Evolutionary conservation across 2,797 vertebrate genomes (phyloP), one percentile per base, ranked within the genome.

Genomic region (Arctocebus calabarensis): DNA sequence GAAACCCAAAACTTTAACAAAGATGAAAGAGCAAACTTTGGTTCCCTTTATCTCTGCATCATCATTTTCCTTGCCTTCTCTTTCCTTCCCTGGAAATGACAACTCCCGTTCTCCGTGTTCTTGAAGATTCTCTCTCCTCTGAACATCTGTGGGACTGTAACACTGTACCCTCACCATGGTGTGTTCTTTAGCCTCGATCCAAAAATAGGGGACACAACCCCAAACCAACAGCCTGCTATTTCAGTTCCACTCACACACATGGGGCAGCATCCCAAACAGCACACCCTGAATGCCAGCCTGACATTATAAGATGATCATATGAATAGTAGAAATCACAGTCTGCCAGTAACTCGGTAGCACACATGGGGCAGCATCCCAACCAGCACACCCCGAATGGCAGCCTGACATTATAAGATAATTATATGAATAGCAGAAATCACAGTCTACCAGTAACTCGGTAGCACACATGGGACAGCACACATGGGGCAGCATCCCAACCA

Each of bases 1-100:
- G 25, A 90, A 89, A 84, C 66, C 32, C 25, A 75, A 93, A 95
- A 87, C 4, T 52, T 71, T 52, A 83, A 66, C 73, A 78, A 66
- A 91, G 64, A 8, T 52, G 2, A 84, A 61, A 62, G 23, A 37
- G 13, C 9, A 71, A 34, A 37, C 0, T 88, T 78, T 22, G 8
- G 19, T 66, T 75, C 16, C 27, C 55, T 82, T 85, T 68, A 64
- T 79, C 23, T 78, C 14, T 55, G 40, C 43, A n/a, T 37, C 22
- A 77, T 52, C 22, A 27, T 85, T 84, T 95, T 64, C 34, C 74
- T 40, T 64, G 66, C 4, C 32, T 17, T 75, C 55, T 52, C 37
- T 55, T 91, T 82, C 34, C 62, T 77, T 48, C 20, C 13, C 22
- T 71, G 22, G 59, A 96, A 92, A 82, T 19, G 82, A 40, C 40